Conservation (phyloP, 1,140 invertebrate species). For the Atta texana region DNA sequence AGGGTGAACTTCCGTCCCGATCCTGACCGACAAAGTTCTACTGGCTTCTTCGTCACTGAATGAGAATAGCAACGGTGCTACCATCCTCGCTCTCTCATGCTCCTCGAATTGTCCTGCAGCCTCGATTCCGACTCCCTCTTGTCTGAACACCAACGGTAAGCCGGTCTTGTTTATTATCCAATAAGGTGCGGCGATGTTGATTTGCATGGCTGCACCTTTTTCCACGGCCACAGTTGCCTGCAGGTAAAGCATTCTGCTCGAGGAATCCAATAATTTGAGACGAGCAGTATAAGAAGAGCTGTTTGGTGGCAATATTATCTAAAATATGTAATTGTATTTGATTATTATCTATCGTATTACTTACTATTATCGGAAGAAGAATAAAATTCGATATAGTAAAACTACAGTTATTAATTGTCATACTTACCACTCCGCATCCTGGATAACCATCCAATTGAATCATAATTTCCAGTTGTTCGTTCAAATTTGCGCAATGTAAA, state of each 20-base stretch:
- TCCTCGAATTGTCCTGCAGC: constrained; percentile 97
- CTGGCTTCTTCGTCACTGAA: constrained; percentile 95
- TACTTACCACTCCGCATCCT: constrained; percentile 88
- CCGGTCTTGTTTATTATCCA: constrained; percentile 99
- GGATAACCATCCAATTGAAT: constrained; percentile 94
- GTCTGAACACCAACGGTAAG: constrained; percentile 96
- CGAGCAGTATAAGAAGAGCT: constrained; percentile 85
- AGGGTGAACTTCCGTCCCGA: constrained; percentile 90
- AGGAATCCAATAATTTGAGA: constrained; percentile 90
- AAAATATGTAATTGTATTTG: not conserved
- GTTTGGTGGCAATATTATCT: constrained; percentile 84
- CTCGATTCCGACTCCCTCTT: constrained; percentile 93
- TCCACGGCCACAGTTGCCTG: constrained; percentile 88
- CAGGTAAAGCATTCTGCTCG: constrained; percentile 91
- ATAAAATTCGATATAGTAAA: not conserved
- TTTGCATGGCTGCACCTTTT: constrained; percentile 87
- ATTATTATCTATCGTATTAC: not conserved
- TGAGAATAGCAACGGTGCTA: constrained; percentile 97
- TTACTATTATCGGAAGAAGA: not conserved
- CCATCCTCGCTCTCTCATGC: constrained; percentile 96
- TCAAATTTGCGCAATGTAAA: constrained; percentile 87
- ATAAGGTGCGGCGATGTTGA: constrained; percentile 94
- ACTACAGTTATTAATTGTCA: constrained; percentile 33
- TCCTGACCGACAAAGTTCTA: constrained; percentile 87
- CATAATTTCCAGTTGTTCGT: constrained; percentile 90